phyloP scores from a whole-genome alignment of 2,888 invertebrate genomes.

The Andrena minutula region DNA sequence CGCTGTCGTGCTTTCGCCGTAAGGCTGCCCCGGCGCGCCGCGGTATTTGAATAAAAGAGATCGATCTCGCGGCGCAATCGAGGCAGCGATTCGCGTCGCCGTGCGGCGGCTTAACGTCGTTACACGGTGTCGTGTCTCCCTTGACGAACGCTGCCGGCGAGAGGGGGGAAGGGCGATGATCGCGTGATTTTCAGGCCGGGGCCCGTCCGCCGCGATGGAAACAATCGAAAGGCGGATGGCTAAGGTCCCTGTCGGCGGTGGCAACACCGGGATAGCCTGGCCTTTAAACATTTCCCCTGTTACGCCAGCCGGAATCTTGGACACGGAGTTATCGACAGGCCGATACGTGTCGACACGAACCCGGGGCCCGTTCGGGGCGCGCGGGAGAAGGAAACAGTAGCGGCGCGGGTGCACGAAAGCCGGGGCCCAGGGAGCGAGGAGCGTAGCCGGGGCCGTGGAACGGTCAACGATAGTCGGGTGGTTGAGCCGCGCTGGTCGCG shows the following conservation, averaged over 20 bases:
- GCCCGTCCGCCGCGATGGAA: slow-evolving; percentile 33
- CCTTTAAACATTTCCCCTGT: slow-evolving; percentile 59
- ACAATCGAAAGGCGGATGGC: slow-evolving; percentile 42
- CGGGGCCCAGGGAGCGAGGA: slow-evolving; percentile 3
- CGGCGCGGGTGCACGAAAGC: slow-evolving; percentile 14
- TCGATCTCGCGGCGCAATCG: slow-evolving; percentile 45
- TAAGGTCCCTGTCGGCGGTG: slow-evolving; percentile 36
- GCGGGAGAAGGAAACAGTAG: slow-evolving; percentile 47
- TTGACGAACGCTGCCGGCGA: background rate
- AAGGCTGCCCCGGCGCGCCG: slow-evolving; percentile 8
- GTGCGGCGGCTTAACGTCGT: slow-evolving; percentile 6
- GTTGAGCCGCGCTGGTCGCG: slow-evolving; percentile 52
- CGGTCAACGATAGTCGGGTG: slow-evolving; percentile 63
- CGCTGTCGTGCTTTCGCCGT: slow-evolving; percentile 26
- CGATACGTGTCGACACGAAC: slow-evolving; percentile 60
- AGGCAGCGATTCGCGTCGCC: slow-evolving; percentile 25
- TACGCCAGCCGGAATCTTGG: slow-evolving; percentile 51
- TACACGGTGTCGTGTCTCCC: slow-evolving; percentile 7
- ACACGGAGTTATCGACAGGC: slow-evolving; percentile 59
- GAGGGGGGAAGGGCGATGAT: slow-evolving; percentile 11
- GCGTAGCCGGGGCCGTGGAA: slow-evolving; percentile 19
- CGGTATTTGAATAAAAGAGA: slow-evolving; percentile 32
- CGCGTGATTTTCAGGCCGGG: slow-evolving; percentile 40
- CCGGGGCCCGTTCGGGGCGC: slow-evolving; percentile 2
- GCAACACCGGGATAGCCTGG: slow-evolving; percentile 49